phyloP scores from a whole-genome alignment of 2,113 vertebrate species.

The Cochlearius cochlearius region DNA sequence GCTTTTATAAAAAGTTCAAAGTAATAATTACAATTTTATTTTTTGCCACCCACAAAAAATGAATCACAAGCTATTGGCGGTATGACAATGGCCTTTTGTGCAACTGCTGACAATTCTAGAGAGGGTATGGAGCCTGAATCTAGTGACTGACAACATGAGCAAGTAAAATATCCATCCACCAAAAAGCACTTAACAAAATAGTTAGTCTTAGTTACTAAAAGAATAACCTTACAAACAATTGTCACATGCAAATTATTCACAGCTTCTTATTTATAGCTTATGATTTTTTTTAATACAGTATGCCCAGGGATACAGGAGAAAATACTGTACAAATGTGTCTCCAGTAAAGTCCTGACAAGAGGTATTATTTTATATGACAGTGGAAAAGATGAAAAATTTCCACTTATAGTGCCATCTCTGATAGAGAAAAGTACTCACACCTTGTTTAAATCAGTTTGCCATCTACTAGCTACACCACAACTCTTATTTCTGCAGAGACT shows the following conservation, averaged over 20 bases:
- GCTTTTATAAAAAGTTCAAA: neutral
- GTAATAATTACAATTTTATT: constrained; percentile 28
- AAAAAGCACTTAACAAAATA: neutral
- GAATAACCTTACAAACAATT: neutral
- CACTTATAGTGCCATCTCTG: neutral
- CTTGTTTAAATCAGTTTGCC: neutral
- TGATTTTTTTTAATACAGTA: neutral
- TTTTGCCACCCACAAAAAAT: constrained; percentile 4
- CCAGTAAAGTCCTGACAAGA: neutral
- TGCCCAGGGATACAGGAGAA: neutral
- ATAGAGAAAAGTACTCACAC: neutral
- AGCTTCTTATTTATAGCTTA: neutral
- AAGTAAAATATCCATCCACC: neutral
- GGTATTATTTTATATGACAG: neutral
- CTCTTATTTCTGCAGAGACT: neutral
- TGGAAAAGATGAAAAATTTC: neutral
- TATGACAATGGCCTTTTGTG: neutral
- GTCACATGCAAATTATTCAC: neutral
- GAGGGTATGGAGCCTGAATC: neutral
- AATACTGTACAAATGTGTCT: neutral
- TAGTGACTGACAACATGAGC: neutral
- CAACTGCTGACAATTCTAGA: neutral
- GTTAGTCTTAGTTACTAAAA: neutral
- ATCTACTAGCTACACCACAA: neutral
- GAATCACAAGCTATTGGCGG: neutral